Base-by-base conservation (phyloP, 2,113 vertebrate species). In the Tupaia chinensis region DNA sequence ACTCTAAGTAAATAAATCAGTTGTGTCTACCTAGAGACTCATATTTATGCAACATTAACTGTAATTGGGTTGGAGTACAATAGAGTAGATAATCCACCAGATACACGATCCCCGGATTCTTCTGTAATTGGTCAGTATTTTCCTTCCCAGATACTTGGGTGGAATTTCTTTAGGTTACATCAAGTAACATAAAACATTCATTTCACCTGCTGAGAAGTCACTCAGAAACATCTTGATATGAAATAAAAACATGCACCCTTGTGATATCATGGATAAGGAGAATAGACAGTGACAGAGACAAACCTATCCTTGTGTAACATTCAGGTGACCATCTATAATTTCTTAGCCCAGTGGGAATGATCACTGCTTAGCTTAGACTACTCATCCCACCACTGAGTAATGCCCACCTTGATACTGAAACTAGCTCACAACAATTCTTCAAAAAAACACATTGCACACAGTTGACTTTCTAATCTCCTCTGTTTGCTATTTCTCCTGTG, bases 1-100 rank as follows among this genome's bases (percentile, higher is more conserved):
- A 60, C 56, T 58, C 53, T 81, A 89, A 91, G 34, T 65, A 87
- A 92, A 23, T 69, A 87, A 72, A 87, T 66, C 80, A 34, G 44
- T 27, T 79, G 53, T 61, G 34, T 94, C 66, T 88, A 27, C 25
- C 63, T 22, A 87, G 34, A 92, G 20, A 72, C 16, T 83, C 63
- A 91, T 70, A 72, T 32, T 84, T 60, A 81, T 53, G 65, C 27
- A 34, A 88, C 20, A 88, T 29, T 87, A 60, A 79, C n/a, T 81
- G 23, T 65, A 76, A 82, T 90, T 80, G 66, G 60, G 29, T 14
- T 72, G 63, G 29, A 88, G 16, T 7, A 60, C 25, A 82, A 20
- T 53, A 79, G 5, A 91, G 25, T 58, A 19, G 23, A 78, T 72
- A 58, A 56, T 66, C 56, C 8, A 19, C 7, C 27, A 77, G 13